Conservation (phyloP, 2,797 vertebrate species). For the Otolemur crassicaudatus region DNA sequence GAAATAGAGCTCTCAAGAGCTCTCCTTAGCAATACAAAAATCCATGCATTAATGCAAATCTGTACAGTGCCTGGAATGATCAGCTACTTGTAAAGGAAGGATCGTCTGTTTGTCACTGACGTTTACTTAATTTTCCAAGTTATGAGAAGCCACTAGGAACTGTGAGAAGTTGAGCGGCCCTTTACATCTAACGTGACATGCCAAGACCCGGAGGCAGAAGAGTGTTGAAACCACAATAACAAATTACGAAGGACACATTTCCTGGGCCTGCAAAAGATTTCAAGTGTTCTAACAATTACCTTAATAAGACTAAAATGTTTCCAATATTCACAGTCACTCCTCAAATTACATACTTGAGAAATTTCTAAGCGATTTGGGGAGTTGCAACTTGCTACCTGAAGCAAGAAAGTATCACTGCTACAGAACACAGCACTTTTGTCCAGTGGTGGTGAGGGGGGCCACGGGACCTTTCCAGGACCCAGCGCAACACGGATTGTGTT, state of each 20-base stretch:
- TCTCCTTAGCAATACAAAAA: neutral
- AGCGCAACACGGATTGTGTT: neutral
- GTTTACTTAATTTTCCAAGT: neutral
- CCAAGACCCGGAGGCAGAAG: neutral
- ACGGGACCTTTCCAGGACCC: neutral
- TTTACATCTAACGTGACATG: neutral
- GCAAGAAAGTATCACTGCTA: constrained; percentile 66
- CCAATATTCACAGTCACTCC: constrained; percentile 58
- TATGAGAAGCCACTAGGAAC: neutral
- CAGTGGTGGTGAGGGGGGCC: neutral
- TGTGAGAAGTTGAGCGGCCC: neutral
- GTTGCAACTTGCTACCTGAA: constrained; percentile 47
- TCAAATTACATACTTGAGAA: constrained; percentile 66
- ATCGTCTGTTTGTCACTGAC: neutral
- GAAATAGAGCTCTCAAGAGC: neutral
- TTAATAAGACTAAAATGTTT: constrained; percentile 67
- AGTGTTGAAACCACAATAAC: neutral
- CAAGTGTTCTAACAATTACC: constrained; percentile 30
- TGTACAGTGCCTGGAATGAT: neutral
- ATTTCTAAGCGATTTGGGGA: constrained; percentile 51
- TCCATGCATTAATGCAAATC: neutral
- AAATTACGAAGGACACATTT: neutral
- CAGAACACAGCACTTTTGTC: constrained; percentile 72
- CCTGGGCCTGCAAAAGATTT: neutral
- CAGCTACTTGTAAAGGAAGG: neutral